These are phyloP conservation scores for Parazoanthus darwini DNA, from an alignment of 92 coral and sea anemone species.

Conservation along the genomic window DNA sequence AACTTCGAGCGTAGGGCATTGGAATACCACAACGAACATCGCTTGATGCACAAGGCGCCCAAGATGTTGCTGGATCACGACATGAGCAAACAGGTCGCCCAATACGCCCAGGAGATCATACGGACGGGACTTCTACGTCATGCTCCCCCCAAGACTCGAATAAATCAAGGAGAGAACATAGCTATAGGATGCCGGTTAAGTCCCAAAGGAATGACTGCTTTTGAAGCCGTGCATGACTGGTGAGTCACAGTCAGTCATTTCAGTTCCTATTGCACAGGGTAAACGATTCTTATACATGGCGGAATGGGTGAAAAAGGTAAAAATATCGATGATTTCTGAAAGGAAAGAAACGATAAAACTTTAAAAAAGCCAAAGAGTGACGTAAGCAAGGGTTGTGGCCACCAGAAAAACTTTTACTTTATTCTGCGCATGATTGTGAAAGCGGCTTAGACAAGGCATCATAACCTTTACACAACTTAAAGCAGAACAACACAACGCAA, in stretches of 20 bases:
- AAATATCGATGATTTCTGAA: too few relatives aligned
- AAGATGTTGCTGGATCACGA: slow-evolving; percentile 68
- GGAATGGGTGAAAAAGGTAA: too few relatives aligned
- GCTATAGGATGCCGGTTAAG: slow-evolving; percentile 77
- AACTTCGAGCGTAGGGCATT: slow-evolving; percentile 75
- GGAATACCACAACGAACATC: slow-evolving; percentile 77
- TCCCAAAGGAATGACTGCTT: slow-evolving; percentile 72
- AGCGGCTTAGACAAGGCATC: too few relatives aligned
- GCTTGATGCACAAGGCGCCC: slow-evolving; percentile 58
- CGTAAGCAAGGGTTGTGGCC: too few relatives aligned
- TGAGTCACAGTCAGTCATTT: slow-evolving; percentile 8
- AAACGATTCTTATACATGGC: too few relatives aligned
- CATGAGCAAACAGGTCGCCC: slow-evolving; percentile 57
- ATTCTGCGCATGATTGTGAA: too few relatives aligned
- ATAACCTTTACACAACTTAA: too few relatives aligned
- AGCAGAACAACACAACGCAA: too few relatives aligned
- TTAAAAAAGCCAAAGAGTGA: too few relatives aligned
- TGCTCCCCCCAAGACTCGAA: slow-evolving; percentile 48
- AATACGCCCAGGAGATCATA: slow-evolving; percentile 61
- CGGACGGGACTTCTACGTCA: slow-evolving; percentile 51
- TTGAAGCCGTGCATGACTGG: slow-evolving; percentile 86
- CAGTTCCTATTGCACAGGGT: too few relatives aligned
- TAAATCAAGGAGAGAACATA: slow-evolving; percentile 77
- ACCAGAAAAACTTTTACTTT: too few relatives aligned
- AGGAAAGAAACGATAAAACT: too few relatives aligned